Base-by-base conservation (phyloP, 2,113 vertebrate genomes). In the Gasterosteus nipponicus region DNA sequence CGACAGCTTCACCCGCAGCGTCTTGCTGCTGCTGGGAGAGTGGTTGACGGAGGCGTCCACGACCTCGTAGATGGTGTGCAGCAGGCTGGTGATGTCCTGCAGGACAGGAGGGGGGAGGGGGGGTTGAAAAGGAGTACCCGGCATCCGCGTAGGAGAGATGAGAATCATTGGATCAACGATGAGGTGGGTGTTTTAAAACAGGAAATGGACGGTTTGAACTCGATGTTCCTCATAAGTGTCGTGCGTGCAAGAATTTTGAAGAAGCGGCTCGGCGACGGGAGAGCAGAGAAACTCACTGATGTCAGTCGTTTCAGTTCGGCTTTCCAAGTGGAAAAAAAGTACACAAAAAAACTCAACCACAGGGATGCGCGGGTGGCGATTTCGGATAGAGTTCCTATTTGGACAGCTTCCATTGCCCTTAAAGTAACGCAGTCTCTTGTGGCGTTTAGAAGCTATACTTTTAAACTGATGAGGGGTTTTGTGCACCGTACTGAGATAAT, bases 1-100 rank as follows among this genome's bases (percentile, higher is more conserved):
- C 0, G 97, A 98, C 31, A 99, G 96, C 79, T 99, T 99, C 80
- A 99, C 97, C 57, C 97, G 91, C 74, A 99, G 91, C 0, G 97
- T 99, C 94, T 99, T 99, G 92, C 97, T 99, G 83, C 95, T 97
- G 64, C 95, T 95, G 0, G 97, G 96, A 22, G 97, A 98, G 87
- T 99, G 97, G 93, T 99, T 99, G 84, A 99, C 97, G 0, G 98
- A 99, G 35, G 97, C 94, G 6, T 99, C 97, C 1, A 99, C 97
- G 56, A 99, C 98, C 87, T 99, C 98, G 10, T 99, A 99, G 93
- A 99, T 99, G 78, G 98, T 99, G 78, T 99, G 97, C 81, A 99
- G 95, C 89, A 99, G 92, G 92, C 97, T 98, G 82, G 98, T 98
- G 89, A 99, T 99, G 81, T 99, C 98, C 97, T 99, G 82, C 65